These are phyloP conservation scores for Charaxes varanes DNA, from an alignment of 1,140 invertebrate genomes.

Conservation along the genomic window DNA sequence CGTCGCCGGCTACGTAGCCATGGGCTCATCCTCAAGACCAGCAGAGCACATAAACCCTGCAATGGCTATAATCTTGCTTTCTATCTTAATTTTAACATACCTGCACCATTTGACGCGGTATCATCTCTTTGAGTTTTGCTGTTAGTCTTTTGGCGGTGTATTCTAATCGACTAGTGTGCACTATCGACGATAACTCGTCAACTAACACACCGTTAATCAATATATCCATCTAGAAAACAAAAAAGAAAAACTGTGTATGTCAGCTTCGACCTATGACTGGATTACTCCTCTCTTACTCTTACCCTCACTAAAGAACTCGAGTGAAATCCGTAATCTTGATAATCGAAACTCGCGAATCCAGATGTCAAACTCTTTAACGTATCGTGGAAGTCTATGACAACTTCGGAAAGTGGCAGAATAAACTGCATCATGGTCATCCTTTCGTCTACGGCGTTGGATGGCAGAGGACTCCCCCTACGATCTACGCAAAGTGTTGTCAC, in stretches of 20 bases:
- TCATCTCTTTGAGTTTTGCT: slow-evolving; percentile 87
- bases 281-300: slow-evolving; percentile 28
- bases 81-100: no score
- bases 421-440: slow-evolving; percentile 87
- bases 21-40: no score
- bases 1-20: no score
- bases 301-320: slow-evolving; percentile 83
- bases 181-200: slow-evolving; percentile 91
- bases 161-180: slow-evolving; percentile 82
- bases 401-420: slow-evolving; percentile 92
- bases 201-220: slow-evolving; percentile 87
- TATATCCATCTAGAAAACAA: slow-evolving; percentile 81
- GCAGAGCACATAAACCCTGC: no score
- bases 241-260: slow-evolving; percentile 8
- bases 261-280: background rate
- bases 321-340: slow-evolving; percentile 93
- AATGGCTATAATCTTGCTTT: no score
- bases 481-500: slow-evolving; percentile 85
- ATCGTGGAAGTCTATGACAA: slow-evolving; percentile 97
- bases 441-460: slow-evolving; percentile 87
- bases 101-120: slow-evolving; percentile 91
- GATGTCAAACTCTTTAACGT: slow-evolving; percentile 91
- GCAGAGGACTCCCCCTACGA: slow-evolving; percentile 84
- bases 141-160: slow-evolving; percentile 83
- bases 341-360: slow-evolving; percentile 98